Evolutionary conservation across 1,140 invertebrate genomes (phyloP), one percentile per base, ranked within the genome.

Genomic region (Parapsyche elsis): DNA sequence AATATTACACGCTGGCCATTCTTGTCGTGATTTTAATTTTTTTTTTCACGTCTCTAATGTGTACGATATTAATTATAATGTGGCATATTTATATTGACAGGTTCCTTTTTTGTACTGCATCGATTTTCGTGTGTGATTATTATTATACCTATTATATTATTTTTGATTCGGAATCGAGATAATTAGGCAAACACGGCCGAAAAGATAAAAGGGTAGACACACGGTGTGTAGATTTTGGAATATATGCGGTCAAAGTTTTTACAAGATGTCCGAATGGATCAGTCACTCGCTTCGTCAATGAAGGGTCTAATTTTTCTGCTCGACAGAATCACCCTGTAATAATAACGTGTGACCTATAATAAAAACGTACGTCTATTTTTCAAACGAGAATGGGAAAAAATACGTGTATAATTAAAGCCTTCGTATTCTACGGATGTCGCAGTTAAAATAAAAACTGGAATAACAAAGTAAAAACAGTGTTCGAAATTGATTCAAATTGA

Each of bases 271-370:
- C 9, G 10, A 70, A 70, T 44, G 14, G 59, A 78, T 78, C 23
- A 78, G 19, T 30, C 21, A 16, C 14, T 78, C 76, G 61, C 76
- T 78, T 49, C 67, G 59, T 78, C 76, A 78, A 71, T 71, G 46
- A 78, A 53, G 64, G 61, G 67, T 71, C 76, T 19, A 16, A 70
- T 49, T 78, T 71, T 78, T 78, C 76, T 71, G 76, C 76, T 71
- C 73, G 44, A 45, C 16, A 45, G 26, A 26, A 26, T 71, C 23
- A 45, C 70, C 70, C 49, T 16, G 2, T 53, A 53, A 53, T 14
- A 38, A 38, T 38, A 38, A 38, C 30, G 30, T 38, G 30, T 38
- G 30, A 38, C 30, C 30, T 38, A 38, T 38, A 38, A 38, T 38
- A 38, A 38, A 4, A n/a, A n/a, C 2, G 30, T 38, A 38, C n/a